phyloP scores from a whole-genome alignment of 2,888 invertebrate species.

The Gymnoscelis rufifasciata region DNA sequence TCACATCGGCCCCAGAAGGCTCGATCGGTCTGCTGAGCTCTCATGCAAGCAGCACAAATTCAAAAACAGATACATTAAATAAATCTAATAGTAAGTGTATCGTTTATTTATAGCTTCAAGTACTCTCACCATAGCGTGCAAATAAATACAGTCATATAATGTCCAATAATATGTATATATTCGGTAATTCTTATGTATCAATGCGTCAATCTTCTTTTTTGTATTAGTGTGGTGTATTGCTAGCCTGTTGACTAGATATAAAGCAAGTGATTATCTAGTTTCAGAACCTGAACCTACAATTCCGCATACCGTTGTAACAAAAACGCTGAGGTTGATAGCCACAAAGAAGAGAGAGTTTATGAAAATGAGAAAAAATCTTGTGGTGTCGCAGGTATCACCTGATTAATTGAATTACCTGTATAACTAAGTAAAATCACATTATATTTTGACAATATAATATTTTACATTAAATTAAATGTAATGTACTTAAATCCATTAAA shows the following conservation, averaged over 20 bases:
- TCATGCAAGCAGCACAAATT: not conserved
- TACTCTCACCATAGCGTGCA: no score
- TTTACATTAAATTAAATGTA: no score
- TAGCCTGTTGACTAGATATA: not conserved
- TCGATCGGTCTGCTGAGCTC: not conserved
- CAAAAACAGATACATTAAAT: not conserved
- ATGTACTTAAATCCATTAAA: no score
- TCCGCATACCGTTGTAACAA: constrained; percentile 49
- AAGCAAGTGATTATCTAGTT: not conserved
- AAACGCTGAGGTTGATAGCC: constrained; percentile 47
- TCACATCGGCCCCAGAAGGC: not conserved
- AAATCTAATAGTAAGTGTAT: not conserved
- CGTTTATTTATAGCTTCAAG: not conserved
- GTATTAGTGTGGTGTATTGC: no score
- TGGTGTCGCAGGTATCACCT: constrained; percentile 51
- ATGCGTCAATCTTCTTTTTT: no score
- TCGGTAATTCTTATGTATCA: no score
- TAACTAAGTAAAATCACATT: no score
- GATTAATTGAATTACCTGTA: no score
- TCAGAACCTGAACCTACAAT: constrained; percentile 48
- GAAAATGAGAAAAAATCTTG: constrained; percentile 50
- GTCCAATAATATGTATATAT: no score
- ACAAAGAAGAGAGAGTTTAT: constrained; percentile 63
- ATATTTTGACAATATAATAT: no score
- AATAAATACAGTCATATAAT: no score